Conservation (phyloP, 1,140 invertebrate species). For the Odontomachus brunneus region DNA sequence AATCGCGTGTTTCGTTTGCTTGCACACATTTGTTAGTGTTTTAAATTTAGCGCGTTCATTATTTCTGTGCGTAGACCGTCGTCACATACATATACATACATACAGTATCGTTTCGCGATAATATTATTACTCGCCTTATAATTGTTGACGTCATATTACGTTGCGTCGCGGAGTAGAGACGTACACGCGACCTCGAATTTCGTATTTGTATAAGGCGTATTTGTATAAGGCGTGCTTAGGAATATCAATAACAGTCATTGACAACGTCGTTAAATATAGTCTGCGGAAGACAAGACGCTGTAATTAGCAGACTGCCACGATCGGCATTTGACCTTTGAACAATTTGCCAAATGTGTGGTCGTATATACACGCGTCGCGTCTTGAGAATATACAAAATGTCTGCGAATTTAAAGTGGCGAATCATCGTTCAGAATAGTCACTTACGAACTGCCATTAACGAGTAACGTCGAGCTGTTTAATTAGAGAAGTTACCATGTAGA, state of each 20-base stretch:
- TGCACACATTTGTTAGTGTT: too few species aligned
- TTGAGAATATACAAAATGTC: conserved; percentile 44
- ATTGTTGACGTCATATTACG: neutral
- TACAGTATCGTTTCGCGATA: neutral
- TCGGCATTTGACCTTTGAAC: conserved; percentile 63
- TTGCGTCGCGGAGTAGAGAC: neutral
- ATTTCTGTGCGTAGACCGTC: too few species aligned
- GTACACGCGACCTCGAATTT: conserved; percentile 27
- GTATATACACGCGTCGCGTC: conserved; percentile 2
- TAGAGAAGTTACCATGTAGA: neutral
- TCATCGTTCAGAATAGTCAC: conserved; percentile 30
- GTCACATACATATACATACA: too few species aligned
- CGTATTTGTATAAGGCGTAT: neutral
- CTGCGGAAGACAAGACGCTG: conserved; percentile 36
- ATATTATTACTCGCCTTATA: neutral
- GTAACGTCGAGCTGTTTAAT: conserved; percentile 5
- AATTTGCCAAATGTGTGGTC: conserved; percentile 56
- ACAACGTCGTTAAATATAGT: conserved; percentile 58
- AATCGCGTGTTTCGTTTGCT: too few species aligned
- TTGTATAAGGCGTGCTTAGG: neutral
- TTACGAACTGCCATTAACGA: neutral
- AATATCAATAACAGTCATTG: conserved; percentile 50
- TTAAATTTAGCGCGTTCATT: too few species aligned
- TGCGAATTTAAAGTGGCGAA: conserved; percentile 29
- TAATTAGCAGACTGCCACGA: conserved; percentile 53